phyloP scores from a whole-genome alignment of 2,888 invertebrate genomes.

The Cabera pusaria region DNA sequence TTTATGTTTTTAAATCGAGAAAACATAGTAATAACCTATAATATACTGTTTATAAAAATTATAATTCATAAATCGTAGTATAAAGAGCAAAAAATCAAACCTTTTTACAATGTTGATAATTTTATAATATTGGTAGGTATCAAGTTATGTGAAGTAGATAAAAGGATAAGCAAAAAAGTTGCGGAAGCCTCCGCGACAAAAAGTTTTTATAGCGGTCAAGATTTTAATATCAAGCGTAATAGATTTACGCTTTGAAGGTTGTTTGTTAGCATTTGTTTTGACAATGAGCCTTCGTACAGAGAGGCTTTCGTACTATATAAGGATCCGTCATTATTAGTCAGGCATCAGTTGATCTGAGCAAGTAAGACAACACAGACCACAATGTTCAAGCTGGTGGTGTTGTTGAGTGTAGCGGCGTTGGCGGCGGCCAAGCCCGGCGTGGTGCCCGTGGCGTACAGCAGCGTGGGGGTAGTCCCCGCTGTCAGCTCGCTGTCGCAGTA shows the following conservation, averaged over 20 bases:
- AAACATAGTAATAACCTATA: no score
- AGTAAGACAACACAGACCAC: conserved; percentile 71
- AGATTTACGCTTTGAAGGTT: conserved; percentile 56
- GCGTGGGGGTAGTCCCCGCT: conserved; percentile 56
- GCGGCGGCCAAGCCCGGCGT: conserved; percentile 78
- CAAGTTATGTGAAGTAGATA: conserved; percentile 7
- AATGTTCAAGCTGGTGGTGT: conserved; percentile 83
- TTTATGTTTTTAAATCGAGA: no score
- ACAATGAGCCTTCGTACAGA: conserved; percentile 35
- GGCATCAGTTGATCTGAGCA: conserved; percentile 69
- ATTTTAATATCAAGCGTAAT: conserved; percentile 21
- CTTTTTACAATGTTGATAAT: no score
- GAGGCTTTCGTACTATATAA: conserved; percentile 73
- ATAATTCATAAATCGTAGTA: no score
- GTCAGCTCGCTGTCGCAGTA: conserved; percentile 51
- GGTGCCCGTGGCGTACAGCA: conserved; percentile 52
- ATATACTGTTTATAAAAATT: no score
- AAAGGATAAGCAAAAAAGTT: conserved; percentile 16
- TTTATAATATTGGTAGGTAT: no score
- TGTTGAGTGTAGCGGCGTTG: conserved; percentile 77
- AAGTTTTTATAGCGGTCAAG: conserved; percentile 17
- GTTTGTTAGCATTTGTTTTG: conserved; percentile 59
- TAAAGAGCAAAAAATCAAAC: no score
- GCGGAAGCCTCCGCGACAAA: conserved; percentile 30
- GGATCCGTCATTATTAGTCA: conserved; percentile 43